Conservation (phyloP, 2,113 vertebrate species). For the Melanocharis versteri region DNA sequence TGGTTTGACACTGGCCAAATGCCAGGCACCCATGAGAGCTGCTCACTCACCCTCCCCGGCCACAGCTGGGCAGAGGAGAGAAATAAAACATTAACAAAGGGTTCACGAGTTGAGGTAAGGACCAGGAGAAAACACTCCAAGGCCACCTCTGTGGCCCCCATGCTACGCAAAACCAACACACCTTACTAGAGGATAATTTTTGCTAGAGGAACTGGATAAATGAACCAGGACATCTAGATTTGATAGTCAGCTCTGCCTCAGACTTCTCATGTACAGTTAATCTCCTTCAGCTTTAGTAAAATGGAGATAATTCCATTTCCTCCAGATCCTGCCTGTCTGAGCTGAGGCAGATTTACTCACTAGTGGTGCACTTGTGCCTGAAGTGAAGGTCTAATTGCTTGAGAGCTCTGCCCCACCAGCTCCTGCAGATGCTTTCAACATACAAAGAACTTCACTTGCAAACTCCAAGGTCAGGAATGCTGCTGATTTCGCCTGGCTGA, state of each 20-base stretch:
- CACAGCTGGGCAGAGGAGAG: neutral
- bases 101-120: neutral
- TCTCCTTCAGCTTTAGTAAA: conserved; percentile 2
- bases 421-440: neutral
- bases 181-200: neutral
- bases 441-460: neutral
- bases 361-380: neutral
- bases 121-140: neutral
- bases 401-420: neutral
- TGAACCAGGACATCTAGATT: neutral
- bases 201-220: neutral
- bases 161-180: neutral
- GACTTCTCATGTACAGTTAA: neutral
- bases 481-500: neutral
- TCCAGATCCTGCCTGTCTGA: neutral
- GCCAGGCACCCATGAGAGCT: neutral
- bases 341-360: neutral
- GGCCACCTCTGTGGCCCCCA: neutral
- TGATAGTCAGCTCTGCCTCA: neutral
- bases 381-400: neutral
- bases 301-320: neutral
- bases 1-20: neutral
- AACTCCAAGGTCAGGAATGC: neutral
- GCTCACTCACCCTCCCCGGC: neutral
- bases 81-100: neutral